Evolutionary conservation across 2,888 invertebrate genomes (phyloP), one percentile per base, ranked within the genome.

Genomic region (Hirtodrosophila histrioides): DNA sequence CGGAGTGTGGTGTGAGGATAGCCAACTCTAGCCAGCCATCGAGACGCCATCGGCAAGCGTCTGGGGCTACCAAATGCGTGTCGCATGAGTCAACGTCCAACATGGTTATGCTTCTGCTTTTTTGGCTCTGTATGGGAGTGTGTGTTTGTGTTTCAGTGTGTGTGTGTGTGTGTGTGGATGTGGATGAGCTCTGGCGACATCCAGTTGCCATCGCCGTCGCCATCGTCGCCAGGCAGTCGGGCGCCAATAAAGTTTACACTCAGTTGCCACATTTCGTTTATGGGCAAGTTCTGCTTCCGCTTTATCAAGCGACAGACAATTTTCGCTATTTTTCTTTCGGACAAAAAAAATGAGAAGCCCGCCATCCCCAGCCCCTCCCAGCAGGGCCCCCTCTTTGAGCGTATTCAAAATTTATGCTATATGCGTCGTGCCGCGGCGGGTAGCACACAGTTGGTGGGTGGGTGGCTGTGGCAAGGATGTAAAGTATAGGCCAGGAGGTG

Each of bases 221-320:
- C 74, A 50, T 63, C 71, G 82, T 74, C 80, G 89, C 86, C 89
- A 88, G 80, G 65, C 81, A 79, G 89, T 87, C 89, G 88, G 89
- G 89, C 88, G 89, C 89, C 89, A 86, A 88, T 83, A 86, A 89
- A 88, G 83, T 88, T 88, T 87, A 78, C 82, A 86, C 81, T 78
- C 85, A 87, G 88, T 87, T 85, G 85, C 87, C 85, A 85, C 84
- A 85, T 86, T 85, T 85, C 84, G 84, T 85, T 85, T 85, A 85
- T 85, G 85, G 87, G 80, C 84, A 86, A 85, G 84, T 86, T 85
- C 80, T 86, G 87, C 84, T 86, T 83, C 82, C 82, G 82, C 80
- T 83, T 86, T 83, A 84, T 84, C 86, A 84, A 84, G 86, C 85
- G 85, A 79, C 84, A 86, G 85, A 86, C 84, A 84, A 82, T 86